phyloP scores from a whole-genome alignment of 2,797 vertebrate genomes.

The Buphagus erythrorhynchus region DNA sequence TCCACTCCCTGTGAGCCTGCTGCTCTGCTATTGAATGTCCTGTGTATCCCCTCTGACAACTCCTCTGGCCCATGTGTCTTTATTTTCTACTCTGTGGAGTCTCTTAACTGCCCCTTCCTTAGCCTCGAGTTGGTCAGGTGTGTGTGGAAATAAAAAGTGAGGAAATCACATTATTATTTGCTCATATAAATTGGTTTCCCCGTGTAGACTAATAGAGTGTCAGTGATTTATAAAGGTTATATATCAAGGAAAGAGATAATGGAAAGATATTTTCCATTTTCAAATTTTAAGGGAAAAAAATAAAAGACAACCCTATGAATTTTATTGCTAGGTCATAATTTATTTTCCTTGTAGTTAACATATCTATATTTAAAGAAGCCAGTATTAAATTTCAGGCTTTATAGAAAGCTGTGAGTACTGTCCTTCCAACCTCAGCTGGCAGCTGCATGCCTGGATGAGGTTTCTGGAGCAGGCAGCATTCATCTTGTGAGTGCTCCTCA shows the following conservation, averaged over 20 bases:
- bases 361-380: not conserved
- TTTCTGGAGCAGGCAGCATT: not conserved
- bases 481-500: not conserved
- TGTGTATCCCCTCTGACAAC: not conserved
- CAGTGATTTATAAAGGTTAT: not conserved
- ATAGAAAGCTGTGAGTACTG: not conserved
- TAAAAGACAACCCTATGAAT: not conserved
- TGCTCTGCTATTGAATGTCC: not conserved
- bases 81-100: not conserved
- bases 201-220: not conserved
- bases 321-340: not conserved
- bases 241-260: constrained; percentile 2
- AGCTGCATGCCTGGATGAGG: not conserved
- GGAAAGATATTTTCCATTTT: not conserved
- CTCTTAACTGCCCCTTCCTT: not conserved
- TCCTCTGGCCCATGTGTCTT: not conserved
- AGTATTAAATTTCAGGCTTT: not conserved
- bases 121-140: not conserved
- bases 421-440: not conserved
- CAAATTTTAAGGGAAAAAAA: not conserved
- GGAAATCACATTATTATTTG: constrained; percentile 6
- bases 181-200: not conserved
- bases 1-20: not conserved
- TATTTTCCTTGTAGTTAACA: not conserved
- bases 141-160: not conserved